These are phyloP conservation scores for Epizoanthus illoricatus DNA, from an alignment of 92 coral and sea anemone species.

Conservation along the genomic window DNA sequence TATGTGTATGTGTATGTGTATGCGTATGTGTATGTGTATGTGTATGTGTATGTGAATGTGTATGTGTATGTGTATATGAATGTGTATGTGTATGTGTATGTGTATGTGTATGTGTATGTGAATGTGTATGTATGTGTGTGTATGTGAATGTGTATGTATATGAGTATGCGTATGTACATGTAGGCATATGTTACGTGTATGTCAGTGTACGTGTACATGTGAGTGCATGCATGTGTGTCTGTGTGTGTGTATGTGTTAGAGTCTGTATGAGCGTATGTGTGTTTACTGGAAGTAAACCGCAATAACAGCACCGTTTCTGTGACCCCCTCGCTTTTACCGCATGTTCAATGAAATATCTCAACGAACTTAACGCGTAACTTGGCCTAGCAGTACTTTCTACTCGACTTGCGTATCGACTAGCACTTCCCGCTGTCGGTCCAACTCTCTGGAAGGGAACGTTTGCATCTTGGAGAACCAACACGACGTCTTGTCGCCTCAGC, in stretches of 20 bases:
- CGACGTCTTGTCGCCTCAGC: not conserved
- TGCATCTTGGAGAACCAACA: not conserved
- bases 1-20: too few species aligned
- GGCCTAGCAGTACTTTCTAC: not conserved
- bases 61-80: not conserved
- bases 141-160: not conserved
- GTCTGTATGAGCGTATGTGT: not conserved
- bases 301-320: not conserved
- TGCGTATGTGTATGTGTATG: too few species aligned
- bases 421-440: not conserved
- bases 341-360: not conserved
- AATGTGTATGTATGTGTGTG: not conserved
- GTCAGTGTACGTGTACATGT: not conserved
- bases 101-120: not conserved
- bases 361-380: not conserved
- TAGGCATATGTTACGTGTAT: too few species aligned
- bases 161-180: not conserved
- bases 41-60: not conserved
- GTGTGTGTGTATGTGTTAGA: not conserved
- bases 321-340: not conserved
- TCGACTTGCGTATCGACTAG: not conserved
- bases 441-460: not conserved
- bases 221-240: not conserved
- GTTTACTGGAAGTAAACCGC: not conserved
- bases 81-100: not conserved